These are phyloP conservation scores for Diprion similis DNA, from an alignment of 1,140 invertebrate species.

Conservation along the genomic window DNA sequence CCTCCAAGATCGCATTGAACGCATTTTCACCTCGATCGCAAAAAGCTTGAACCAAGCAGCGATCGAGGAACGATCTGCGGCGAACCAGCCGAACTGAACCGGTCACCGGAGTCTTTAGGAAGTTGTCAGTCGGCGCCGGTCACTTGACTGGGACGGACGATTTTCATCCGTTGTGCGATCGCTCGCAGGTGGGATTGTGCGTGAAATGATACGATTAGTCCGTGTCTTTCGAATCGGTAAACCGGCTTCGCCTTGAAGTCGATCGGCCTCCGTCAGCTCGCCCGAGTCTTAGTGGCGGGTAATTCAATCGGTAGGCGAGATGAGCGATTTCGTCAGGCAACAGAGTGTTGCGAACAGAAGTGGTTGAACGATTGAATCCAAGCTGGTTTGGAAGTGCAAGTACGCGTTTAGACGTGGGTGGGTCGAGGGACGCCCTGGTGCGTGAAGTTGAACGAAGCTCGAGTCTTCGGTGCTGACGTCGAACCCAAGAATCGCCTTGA, in stretches of 20 bases:
- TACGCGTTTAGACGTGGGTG: not conserved
- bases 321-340: too few species aligned
- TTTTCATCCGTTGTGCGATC: not conserved
- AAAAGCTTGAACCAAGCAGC: too few species aligned
- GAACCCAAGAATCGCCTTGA: not conserved
- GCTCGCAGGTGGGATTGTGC: not conserved
- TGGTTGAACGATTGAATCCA: not conserved
- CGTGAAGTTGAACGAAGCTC: not conserved
- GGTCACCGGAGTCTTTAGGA: not conserved
- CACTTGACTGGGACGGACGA: not conserved
- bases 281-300: too few species aligned
- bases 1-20: too few species aligned
- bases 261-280: too few species aligned
- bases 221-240: too few species aligned
- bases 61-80: too few species aligned
- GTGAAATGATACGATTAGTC: too few species aligned
- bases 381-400: not conserved
- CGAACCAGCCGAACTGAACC: too few species aligned
- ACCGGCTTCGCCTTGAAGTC: too few species aligned
- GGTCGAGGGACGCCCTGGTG: not conserved
- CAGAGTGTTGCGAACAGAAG: not conserved
- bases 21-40: too few species aligned
- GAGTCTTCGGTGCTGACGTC: not conserved
- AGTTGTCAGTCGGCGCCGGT: conserved; percentile 1
- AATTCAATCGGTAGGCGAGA: too few species aligned